Conservation (phyloP, 2,888 invertebrate species). For the Limnephilus lunatus region DNA sequence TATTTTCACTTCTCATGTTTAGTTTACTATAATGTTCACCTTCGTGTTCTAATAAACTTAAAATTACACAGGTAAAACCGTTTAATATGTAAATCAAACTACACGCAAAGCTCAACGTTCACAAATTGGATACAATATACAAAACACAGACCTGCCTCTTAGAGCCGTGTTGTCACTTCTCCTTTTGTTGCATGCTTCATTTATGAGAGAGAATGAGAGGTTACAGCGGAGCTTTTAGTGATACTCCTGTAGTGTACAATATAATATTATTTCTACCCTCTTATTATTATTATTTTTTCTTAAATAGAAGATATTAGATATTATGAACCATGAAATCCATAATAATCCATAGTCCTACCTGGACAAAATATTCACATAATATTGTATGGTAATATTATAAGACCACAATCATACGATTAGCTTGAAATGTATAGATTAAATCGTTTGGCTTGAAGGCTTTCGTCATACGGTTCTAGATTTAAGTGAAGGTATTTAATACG, state of each 20-base stretch:
- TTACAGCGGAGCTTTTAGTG: not conserved
- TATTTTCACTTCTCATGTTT: not conserved
- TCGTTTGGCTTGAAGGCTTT: not conserved
- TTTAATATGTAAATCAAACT: not conserved
- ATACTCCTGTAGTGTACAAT: not conserved
- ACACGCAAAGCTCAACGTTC: too few relatives aligned
- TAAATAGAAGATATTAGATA: not conserved
- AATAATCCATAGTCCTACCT: not conserved
- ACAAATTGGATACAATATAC: not conserved
- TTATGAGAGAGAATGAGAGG: not conserved
- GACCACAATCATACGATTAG: not conserved
- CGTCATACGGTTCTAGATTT: not conserved
- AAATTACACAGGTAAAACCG: not conserved
- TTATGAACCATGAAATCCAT: conserved; percentile 12
- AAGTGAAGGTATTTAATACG: not conserved
- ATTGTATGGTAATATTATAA: not conserved
- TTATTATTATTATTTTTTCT: not conserved
- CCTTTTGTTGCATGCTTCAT: not conserved
- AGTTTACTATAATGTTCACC: not conserved
- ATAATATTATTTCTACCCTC: not conserved
- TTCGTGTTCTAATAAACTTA: not conserved
- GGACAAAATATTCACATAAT: not conserved
- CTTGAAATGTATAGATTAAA: not conserved
- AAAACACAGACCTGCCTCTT: not conserved
- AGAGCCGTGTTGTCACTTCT: not conserved